A percentile compares a stretch with the other conserved stretches of the same genome.
Evolutionary conservation across 2,113 vertebrate species (phyloP).

Genomic region (Gracilinanus agilis): DNA sequence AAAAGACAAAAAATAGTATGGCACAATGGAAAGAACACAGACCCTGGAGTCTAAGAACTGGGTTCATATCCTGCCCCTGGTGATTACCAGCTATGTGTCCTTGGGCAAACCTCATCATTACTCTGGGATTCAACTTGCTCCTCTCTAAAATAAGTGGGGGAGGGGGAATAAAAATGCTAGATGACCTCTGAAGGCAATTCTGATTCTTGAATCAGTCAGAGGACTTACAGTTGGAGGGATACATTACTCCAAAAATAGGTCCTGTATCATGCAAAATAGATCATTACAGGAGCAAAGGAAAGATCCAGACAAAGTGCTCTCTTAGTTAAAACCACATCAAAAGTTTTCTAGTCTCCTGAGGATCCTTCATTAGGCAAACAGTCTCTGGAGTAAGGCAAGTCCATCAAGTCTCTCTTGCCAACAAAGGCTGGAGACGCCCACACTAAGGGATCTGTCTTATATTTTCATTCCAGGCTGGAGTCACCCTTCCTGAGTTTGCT

Average conservation of each 20-base stretch:
- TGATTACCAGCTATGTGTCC: neutral
- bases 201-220: too few relatives aligned
- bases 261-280: neutral
- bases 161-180: neutral
- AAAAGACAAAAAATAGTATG: neutral
- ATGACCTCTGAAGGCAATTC: neutral
- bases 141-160: neutral
- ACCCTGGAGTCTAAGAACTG: neutral
- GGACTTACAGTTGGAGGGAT: neutral
- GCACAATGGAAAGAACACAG: neutral
- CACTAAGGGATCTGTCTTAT: neutral
- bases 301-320: neutral
- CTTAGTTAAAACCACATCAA: slow-evolving; percentile 5
- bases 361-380: neutral
- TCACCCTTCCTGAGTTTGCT: neutral
- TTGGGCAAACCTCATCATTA: neutral
- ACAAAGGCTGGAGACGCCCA: neutral
- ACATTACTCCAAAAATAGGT: neutral
- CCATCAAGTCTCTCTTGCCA: neutral
- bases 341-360: neutral
- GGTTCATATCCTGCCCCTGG: neutral
- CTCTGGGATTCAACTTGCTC: neutral
- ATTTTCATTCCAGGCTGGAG: neutral
- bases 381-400: neutral
- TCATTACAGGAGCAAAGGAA: neutral